These are phyloP conservation scores for Lacanobia oleracea DNA, from an alignment of 2,888 invertebrate genomes.

Conservation along the genomic window DNA sequence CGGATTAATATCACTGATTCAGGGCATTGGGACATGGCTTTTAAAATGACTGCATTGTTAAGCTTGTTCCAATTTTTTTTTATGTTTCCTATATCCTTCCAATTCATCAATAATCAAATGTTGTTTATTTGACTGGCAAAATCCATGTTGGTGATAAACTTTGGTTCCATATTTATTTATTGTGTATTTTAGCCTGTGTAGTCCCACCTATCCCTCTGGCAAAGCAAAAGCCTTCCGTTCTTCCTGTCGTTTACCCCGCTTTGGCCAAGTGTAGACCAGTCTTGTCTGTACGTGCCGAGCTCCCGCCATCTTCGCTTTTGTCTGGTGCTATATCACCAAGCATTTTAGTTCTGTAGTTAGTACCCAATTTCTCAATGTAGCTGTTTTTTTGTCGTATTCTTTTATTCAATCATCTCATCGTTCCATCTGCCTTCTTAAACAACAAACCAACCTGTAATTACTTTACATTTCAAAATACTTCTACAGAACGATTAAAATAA, in stretches of 20 bases:
- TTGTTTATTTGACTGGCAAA: not conserved
- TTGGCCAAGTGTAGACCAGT: no score
- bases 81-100: not conserved
- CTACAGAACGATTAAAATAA: not conserved
- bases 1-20: not conserved
- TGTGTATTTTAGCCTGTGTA: no score
- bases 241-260: no score
- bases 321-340: no score
- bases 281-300: no score
- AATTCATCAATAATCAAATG: not conserved
- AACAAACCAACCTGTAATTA: no score
- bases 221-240: no score
- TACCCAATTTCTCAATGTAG: not conserved
- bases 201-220: no score
- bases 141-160: not conserved
- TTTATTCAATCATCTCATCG: not conserved
- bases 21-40: constrained; percentile 7
- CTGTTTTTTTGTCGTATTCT: not conserved
- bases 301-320: no score
- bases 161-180: no score
- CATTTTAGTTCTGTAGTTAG: not conserved
- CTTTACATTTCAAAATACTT: not conserved
- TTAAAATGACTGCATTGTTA: constrained; percentile 13
- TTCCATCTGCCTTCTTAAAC: not conserved
- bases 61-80: not conserved